Evolutionary conservation across 2,113 vertebrate genomes (phyloP), one percentile per base, ranked within the genome.

Genomic region (Enhydra lutris): DNA sequence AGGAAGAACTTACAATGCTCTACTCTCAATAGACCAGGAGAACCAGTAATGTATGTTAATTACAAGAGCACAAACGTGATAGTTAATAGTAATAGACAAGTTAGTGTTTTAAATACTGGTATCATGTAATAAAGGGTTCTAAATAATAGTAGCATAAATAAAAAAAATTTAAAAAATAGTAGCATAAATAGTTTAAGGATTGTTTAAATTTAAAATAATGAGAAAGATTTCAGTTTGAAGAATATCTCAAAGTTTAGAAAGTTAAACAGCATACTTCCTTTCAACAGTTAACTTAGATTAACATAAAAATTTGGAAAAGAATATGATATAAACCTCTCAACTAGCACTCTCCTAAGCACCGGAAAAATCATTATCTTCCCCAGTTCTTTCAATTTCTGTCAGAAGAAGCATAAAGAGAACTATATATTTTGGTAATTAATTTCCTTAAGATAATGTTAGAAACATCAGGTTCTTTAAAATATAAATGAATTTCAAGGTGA

Each of bases 401-500:
- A 69, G 91, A 98, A 98, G 97, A 97, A 94, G 97, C 1, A 2
- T 36, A 97, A 63, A 74, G 95, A 98, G 95, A 97, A 98, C 97
- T 98, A 98, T 98, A 98, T 98, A 98, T 98, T 98, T 98, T 99
- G 98, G 97, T 97, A 99, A 99, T 99, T 98, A 99, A 98, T 98
- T 98, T 99, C 98, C 98, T 99, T 99, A 99, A 98, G 97, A 98
- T 98, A 99, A 99, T 99, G 98, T 98, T 99, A 98, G 98, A 98
- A 98, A 98, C 94, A 98, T 98, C 97, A 98, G 97, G 92, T 98
- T 98, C 97, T 96, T 98, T 99, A 98, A 98, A 98, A 99, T 99
- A 99, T 99, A 98, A 97, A 99, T 99, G 98, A 99, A 98, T 99
- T 98, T 98, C 98, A 98, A 98, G 98, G 98, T 98, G 98, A 99